Evolutionary conservation across 2,797 vertebrate genomes (phyloP).

Genomic region (Alca torda): DNA sequence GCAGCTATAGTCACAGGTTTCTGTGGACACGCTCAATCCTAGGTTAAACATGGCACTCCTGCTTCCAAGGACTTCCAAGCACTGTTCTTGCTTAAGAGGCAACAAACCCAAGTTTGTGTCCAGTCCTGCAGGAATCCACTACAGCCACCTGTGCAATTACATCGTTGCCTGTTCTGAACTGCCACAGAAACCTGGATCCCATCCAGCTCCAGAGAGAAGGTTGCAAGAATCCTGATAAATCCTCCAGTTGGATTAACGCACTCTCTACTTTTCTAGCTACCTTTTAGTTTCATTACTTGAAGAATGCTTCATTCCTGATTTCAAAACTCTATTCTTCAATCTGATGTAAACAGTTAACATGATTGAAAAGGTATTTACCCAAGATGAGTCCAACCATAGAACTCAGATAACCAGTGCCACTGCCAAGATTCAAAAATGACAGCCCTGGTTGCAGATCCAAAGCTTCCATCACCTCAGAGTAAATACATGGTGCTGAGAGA

Average conservation of each 20-base stretch:
- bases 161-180: neutral
- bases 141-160: neutral
- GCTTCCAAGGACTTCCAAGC: neutral
- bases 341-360: neutral
- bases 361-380: slow-evolving; percentile 77
- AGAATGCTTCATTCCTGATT: neutral
- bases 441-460: slow-evolving; percentile 93
- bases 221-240: neutral
- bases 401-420: slow-evolving; percentile 96
- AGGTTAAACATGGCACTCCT: neutral
- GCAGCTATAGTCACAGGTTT: neutral
- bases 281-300: neutral
- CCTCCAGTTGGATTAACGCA: neutral
- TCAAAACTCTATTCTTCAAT: neutral
- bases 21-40: neutral
- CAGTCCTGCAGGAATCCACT: neutral
- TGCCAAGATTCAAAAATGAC: slow-evolving; percentile 95
- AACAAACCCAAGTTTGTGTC: neutral
- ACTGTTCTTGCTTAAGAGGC: neutral
- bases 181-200: neutral
- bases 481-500: slow-evolving; percentile 95
- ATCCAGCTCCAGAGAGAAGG: neutral
- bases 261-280: neutral
- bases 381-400: slow-evolving; percentile 98
- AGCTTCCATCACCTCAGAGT: slow-evolving; percentile 98